Percentiles rank a stretch among this genome's conserved stretches.
These are phyloP conservation scores for Sphyrna mokarran DNA, from an alignment of 2,113 vertebrate species.

Conservation along the genomic window DNA sequence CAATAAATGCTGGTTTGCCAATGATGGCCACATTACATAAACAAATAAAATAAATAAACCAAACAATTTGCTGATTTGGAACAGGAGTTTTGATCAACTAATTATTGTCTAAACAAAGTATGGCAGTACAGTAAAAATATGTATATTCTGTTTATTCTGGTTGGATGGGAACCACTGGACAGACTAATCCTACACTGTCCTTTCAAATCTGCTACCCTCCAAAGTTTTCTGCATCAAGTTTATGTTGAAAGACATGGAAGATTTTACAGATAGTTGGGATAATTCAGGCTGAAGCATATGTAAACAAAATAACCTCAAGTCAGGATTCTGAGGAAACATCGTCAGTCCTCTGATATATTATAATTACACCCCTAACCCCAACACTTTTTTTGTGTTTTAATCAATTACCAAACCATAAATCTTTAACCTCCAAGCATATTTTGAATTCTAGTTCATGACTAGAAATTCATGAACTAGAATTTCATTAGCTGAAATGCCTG, in stretches of 20 bases:
- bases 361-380: not conserved
- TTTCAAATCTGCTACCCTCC: not conserved
- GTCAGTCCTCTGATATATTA: not conserved
- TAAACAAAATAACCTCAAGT: not conserved
- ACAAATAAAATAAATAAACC: not conserved
- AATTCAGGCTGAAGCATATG: not conserved
- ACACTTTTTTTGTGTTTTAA: not conserved
- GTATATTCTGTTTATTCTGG: not conserved
- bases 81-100: not conserved
- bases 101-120: not conserved
- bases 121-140: not conserved
- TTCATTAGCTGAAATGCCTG: not conserved
- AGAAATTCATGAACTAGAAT: too few relatives aligned
- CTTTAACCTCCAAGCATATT: conserved; percentile 14
- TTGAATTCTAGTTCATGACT: not conserved
- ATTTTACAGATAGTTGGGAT: not conserved
- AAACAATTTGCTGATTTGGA: not conserved
- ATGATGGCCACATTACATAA: too few relatives aligned
- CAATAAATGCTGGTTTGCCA: too few relatives aligned
- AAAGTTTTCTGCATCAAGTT: not conserved
- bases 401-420: conserved; percentile 3
- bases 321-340: not conserved
- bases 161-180: not conserved
- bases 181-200: not conserved
- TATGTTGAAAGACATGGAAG: not conserved